Percentiles rank a stretch among this genome's conserved stretches.
Evolutionary conservation across 2,888 invertebrate genomes (phyloP).

Genomic region (Drosophila putrida): DNA sequence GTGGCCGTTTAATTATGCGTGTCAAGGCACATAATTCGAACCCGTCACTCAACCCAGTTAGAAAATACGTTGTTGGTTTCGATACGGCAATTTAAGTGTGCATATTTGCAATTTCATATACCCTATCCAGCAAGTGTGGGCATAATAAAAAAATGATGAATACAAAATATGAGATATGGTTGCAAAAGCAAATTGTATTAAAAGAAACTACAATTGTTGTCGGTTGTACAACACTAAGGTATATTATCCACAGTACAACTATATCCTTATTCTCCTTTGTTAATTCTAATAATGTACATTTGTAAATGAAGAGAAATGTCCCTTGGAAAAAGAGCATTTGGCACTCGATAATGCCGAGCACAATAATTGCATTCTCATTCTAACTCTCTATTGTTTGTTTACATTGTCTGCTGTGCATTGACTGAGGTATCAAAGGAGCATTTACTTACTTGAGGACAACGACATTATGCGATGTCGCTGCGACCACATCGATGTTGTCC

Average conservation of each 20-base stretch:
- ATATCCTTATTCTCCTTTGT: no score
- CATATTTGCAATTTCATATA: slow-evolving; percentile 18
- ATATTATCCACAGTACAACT: no score
- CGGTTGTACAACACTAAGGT: no score
- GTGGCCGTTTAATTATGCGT: slow-evolving; percentile 68
- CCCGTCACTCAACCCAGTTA: slow-evolving; percentile 31
- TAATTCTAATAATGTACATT: no score
- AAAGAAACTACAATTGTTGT: no score
- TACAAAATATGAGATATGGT: no score
- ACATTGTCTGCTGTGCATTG: slow-evolving; percentile 1
- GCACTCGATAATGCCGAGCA: no score
- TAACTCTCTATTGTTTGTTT: neutral
- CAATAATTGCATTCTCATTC: no score
- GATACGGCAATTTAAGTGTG: slow-evolving; percentile 27
- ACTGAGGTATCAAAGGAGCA: slow-evolving; percentile 7
- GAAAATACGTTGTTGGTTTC: slow-evolving; percentile 31
- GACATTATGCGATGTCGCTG: slow-evolving; percentile 93
- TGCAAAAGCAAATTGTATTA: no score
- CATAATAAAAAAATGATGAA: neutral
- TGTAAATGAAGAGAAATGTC: no score
- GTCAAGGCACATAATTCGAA: slow-evolving; percentile 68
- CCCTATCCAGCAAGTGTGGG: neutral
- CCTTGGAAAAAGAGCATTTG: neutral
- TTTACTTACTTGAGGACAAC: slow-evolving; percentile 96
- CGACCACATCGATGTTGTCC: slow-evolving; percentile 97